A percentile compares a stretch with the other conserved stretches of the same genome.
Evolutionary conservation across 1,140 invertebrate species (phyloP).

Genomic region (Olivierus martensii): DNA sequence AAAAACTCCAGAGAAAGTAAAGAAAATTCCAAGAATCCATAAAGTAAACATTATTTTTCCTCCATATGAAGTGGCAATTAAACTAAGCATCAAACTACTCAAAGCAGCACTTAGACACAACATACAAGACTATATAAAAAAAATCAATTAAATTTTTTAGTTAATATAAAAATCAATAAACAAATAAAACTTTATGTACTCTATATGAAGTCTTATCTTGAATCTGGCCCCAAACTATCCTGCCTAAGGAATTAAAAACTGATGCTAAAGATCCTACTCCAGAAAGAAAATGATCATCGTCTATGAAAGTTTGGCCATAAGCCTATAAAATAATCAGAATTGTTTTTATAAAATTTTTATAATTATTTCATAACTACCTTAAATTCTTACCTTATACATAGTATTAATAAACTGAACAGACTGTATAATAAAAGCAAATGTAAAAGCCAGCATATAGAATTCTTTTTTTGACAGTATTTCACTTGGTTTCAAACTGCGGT

Average conservation of each 20-base stretch:
- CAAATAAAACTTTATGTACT: slow-evolving; percentile 16
- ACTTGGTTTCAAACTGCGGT: neutral
- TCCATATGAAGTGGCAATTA: slow-evolving; percentile 1
- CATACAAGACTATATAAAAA: slow-evolving; percentile 2
- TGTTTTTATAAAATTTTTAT: neutral
- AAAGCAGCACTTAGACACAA: neutral
- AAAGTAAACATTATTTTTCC: slow-evolving; percentile 17
- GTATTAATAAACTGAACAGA: slow-evolving; percentile 32
- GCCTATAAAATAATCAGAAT: slow-evolving; percentile 15
- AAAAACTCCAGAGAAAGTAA: slow-evolving; percentile 26
- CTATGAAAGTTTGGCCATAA: slow-evolving; percentile 36
- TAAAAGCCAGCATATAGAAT: slow-evolving; percentile 31
- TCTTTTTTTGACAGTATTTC: slow-evolving; percentile 17
- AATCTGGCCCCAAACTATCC: slow-evolving; percentile 35
- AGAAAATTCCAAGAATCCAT: slow-evolving; percentile 25
- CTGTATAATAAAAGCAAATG: slow-evolving; percentile 30
- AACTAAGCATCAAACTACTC: slow-evolving; percentile 6
- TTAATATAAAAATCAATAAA: neutral
- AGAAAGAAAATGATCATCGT: slow-evolving; percentile 34
- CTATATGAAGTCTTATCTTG: slow-evolving; percentile 31
- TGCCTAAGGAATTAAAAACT: slow-evolving; percentile 34
- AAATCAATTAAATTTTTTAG: neutral
- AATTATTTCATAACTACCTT: neutral
- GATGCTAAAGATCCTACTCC: slow-evolving; percentile 34
- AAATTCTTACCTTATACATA: slow-evolving; percentile 32